phyloP scores from a whole-genome alignment of 2,113 vertebrate species.

The Melanocharis versteri region DNA sequence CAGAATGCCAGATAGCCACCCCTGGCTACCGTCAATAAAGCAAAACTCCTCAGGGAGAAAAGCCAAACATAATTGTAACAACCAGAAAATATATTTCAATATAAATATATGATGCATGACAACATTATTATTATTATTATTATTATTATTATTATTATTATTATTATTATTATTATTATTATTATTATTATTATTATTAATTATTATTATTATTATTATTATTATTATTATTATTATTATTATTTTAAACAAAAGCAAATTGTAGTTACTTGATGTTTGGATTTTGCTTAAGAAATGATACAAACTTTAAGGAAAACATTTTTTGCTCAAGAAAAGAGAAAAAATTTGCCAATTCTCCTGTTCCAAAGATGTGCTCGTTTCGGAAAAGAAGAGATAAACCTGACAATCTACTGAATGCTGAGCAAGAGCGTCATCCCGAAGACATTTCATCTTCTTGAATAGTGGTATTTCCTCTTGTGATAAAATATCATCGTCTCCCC shows the following conservation, averaged over 20 bases:
- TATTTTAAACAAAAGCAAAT: not conserved
- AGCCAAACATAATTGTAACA: not conserved
- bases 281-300: not conserved
- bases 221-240: not conserved
- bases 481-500: not conserved
- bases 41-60: not conserved
- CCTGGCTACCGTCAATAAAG: not conserved
- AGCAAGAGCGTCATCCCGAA: not conserved
- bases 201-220: not conserved
- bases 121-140: not conserved
- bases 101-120: not conserved
- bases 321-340: not conserved
- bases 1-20: not conserved
- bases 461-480: not conserved
- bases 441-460: not conserved
- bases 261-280: not conserved
- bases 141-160: not conserved
- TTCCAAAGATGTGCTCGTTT: not conserved
- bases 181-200: not conserved
- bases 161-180: too few species aligned
- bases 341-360: not conserved
- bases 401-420: not conserved
- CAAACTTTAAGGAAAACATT: not conserved
- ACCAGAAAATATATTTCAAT: not conserved
- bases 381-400: not conserved